Evolutionary conservation across 2,888 invertebrate species (phyloP).

Genomic region (Erebia epiphron): DNA sequence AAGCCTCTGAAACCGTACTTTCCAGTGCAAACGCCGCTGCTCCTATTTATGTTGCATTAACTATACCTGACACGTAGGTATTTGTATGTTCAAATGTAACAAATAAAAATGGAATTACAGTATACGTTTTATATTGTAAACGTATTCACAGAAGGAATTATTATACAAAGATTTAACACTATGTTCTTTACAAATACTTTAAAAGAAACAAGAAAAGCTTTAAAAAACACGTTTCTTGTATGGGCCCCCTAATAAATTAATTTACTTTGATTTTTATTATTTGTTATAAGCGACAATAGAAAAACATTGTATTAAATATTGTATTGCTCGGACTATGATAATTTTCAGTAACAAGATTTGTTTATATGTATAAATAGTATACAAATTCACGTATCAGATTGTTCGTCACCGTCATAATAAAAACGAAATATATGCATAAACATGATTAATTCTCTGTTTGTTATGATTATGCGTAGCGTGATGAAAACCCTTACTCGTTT

Average conservation of each 20-base stretch:
- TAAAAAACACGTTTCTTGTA: too few relatives aligned
- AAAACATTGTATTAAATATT: not conserved
- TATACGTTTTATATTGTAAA: too few relatives aligned
- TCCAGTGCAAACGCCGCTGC: slow-evolving; percentile 17
- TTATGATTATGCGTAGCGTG: slow-evolving; percentile 16
- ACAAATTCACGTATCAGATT: slow-evolving; percentile 12
- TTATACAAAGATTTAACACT: too few relatives aligned
- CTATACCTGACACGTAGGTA: not conserved
- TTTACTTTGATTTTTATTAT: too few relatives aligned
- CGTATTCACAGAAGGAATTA: too few relatives aligned
- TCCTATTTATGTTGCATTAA: slow-evolving; percentile 3
- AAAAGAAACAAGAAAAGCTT: too few relatives aligned
- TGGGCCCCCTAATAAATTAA: too few relatives aligned
- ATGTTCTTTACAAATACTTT: too few relatives aligned
- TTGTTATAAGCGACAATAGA: too few relatives aligned
- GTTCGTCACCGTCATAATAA: slow-evolving; percentile 15
- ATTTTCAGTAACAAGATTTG: not conserved
- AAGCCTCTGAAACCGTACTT: slow-evolving; percentile 26
- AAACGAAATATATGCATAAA: slow-evolving; percentile 21
- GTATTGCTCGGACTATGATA: not conserved
- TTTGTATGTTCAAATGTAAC: not conserved
- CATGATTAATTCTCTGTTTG: slow-evolving; percentile 27
- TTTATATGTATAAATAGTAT: not conserved
- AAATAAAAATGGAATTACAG: too few relatives aligned
- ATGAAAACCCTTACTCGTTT: slow-evolving; percentile 18